phyloP scores from a whole-genome alignment of 2,888 invertebrate genomes.

The Leucophenga maculata region DNA sequence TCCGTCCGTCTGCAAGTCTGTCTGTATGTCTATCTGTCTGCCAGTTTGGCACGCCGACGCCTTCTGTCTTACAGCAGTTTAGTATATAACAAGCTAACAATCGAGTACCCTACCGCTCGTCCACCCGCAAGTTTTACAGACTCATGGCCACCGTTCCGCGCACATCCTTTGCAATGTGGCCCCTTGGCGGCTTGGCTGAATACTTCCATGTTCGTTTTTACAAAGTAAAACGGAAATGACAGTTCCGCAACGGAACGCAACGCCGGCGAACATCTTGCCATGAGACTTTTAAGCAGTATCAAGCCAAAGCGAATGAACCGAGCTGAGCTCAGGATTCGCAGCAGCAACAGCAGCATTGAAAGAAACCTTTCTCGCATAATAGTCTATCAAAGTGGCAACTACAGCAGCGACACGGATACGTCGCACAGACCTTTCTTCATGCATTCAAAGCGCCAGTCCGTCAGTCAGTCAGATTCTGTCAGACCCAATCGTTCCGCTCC shows the following conservation, averaged over 20 bases:
- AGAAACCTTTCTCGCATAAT: slow-evolving; percentile 69
- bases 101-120: slow-evolving; percentile 3
- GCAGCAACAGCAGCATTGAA: slow-evolving; percentile 45
- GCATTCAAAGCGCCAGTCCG: neutral
- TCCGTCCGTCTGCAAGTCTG: slow-evolving; percentile 32
- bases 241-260: slow-evolving; percentile 62
- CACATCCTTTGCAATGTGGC: slow-evolving; percentile 7
- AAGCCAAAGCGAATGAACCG: neutral
- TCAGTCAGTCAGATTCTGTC: neutral
- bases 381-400: slow-evolving; percentile 64
- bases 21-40: slow-evolving; percentile 43
- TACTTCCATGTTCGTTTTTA: slow-evolving; percentile 63
- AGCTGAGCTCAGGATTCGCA: neutral
- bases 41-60: slow-evolving; percentile 38
- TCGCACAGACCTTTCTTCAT: neutral
- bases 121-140: slow-evolving; percentile 9
- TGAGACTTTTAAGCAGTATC: slow-evolving; percentile 21
- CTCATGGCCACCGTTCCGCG: slow-evolving; percentile 1
- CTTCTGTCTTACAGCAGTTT: slow-evolving; percentile 45
- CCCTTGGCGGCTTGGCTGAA: slow-evolving; percentile 43
- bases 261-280: slow-evolving; percentile 29
- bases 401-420: slow-evolving; percentile 3
- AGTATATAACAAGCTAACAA: slow-evolving; percentile 58
- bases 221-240: slow-evolving; percentile 70
- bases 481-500: no score